Conservation (phyloP, 2,797 vertebrate genomes). For the Periparus ater region DNA sequence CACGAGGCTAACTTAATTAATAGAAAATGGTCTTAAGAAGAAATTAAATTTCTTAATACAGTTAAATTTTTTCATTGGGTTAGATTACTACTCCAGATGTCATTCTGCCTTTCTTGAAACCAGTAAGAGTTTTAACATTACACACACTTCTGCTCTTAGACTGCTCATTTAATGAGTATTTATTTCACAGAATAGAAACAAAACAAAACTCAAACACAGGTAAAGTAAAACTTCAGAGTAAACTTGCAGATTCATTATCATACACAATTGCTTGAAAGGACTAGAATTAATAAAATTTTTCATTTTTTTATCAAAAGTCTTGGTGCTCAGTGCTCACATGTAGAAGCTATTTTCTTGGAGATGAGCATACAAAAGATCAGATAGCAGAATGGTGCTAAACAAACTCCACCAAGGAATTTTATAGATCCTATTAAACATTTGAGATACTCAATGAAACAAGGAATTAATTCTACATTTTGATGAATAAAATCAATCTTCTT, state of each 20-base stretch:
- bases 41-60: conserved; percentile 2
- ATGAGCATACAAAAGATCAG: background rate
- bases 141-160: background rate
- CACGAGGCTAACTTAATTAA: background rate
- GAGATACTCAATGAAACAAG: background rate
- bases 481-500: background rate
- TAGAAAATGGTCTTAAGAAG: background rate
- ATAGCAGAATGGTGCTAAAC: background rate
- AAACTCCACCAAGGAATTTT: background rate
- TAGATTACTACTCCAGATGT: background rate
- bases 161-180: background rate
- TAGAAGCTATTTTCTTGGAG: background rate
- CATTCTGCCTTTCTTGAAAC: background rate
- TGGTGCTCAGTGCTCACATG: background rate
- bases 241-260: background rate
- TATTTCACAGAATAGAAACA: background rate
- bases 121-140: background rate
- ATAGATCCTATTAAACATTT: background rate
- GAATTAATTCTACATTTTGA: background rate
- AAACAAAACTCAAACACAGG: background rate
- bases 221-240: background rate
- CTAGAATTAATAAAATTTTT: background rate
- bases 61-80: background rate
- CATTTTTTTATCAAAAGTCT: background rate
- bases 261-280: background rate